Evolutionary conservation across 1,140 invertebrate species (phyloP), one percentile per base, ranked within the genome.

Genomic region (Bradysia coprophila): DNA sequence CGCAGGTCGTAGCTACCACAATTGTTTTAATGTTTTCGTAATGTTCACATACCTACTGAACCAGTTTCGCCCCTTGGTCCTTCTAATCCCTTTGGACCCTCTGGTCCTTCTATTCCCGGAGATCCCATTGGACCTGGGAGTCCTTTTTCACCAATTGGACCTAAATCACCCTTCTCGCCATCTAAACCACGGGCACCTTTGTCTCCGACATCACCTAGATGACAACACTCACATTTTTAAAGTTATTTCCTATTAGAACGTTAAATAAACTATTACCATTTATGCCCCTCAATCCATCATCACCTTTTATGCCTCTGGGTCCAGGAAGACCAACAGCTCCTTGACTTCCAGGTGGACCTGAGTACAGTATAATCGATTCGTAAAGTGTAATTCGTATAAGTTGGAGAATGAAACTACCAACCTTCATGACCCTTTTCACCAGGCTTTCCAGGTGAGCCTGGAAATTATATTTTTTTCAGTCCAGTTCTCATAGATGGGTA

Each of bases 71-170:
- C 84, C 49, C 75, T 59, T 4, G 79, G 80, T 9, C 83, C 83
- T 65, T 84, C 78, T 44, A 71, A 70, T 37, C 79, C 80, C 69
- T 84, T 85, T 42, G 79, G 72, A 36, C 84, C 85, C 67, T 88
- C 82, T 4, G 79, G 77, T n/a, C 85, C 85, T 68, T 87, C 82
- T 19, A 75, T 59, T 0, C 84, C 85, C 8, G 73, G 59, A 11
- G 69, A 62, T 32, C 83, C 83, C 31, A 63, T 57, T 28, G 71
- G 64, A 21, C 84, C 84, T n/a, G 60, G 47, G 4, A 67, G 50
- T 33, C 85, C 84, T 40, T 71, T 62, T 42, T 86, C 81, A 37
- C 84, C 85, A 62, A 84, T 85, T 2, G 55, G 46, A 20, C 84
- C 85, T 37, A 71, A 52, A 46, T 85, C 79, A 16, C 82, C 82